Base-by-base conservation (phyloP, 1,140 invertebrate genomes). In the Eufriesea mexicana region DNA sequence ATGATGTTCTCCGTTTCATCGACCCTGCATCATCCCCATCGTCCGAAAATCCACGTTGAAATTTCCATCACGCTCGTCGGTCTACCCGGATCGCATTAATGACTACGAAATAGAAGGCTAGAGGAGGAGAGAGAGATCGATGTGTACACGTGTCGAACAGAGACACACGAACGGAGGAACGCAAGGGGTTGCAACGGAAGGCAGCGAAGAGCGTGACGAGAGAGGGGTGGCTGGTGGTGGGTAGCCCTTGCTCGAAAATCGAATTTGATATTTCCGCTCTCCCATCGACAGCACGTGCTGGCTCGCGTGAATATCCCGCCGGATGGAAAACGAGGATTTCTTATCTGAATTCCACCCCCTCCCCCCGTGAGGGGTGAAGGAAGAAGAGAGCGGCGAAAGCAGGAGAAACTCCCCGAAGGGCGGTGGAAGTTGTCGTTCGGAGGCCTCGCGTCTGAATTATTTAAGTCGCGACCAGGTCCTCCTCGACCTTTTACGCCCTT, bases 181-280 rank as follows among this genome's bases (percentile, higher is more conserved):
- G 54, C 54, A 73, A 57, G 71, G 55, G 71, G 35, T 73, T 25
- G 71, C 20, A 55, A 54, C 8, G 25, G 45, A 77, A 61, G 66
- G 54, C 4, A 7, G 42, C 49, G 51, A 47, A 64, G 28, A 35
- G 49, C 61, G 79, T 76, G 42, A 28, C 61, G 28, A n/a, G 59
- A 59, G 35, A 47, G 28, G 45, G n/a, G 47, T 2, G 7, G 18
- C 28, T 4, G 25, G n/a, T 10, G 6, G 16, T 49, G 10, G 35
- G 35, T 4, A 35, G 35, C 35, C 35, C 5, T 45, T 54, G 59
- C 6, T 49, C 4, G 84, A 85, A 86, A 91, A 90, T 91, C 90
- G 85, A 89, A 90, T 89, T 91, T 88, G 82, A 89, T 88, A 87
- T 86, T 91, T 91, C 86, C 84, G 84, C 84, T 87, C 88, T 79